Base-by-base conservation (phyloP, 2,888 invertebrate genomes). In the Noctua fimbriata region DNA sequence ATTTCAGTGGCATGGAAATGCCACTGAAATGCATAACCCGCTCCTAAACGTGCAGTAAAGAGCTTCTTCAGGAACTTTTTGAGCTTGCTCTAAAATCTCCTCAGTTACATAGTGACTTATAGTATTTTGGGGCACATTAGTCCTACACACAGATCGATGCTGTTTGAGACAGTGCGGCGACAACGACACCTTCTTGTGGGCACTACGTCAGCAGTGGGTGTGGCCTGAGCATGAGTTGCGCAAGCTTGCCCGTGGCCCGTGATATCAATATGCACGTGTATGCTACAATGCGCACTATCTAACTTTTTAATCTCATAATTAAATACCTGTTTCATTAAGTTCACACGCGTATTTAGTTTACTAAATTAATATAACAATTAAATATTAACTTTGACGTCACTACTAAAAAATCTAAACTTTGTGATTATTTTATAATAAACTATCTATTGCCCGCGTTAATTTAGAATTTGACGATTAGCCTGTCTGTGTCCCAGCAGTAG, bases 171-270 rank as follows among this genome's bases (percentile, higher is more conserved):
- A 66, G 76, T 77, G 69, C 60, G 84, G 79, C 81, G 86, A 81
- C 82, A 71, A 70, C 41, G 58, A 82, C 66, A 66, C 71, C 67
- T 73, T 73, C 67, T 75, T 73, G 55, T 73, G 16, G 18, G 28
- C 18, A 83, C 88, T 79, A 82, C 89, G 89, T 90, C 90, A 90
- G 89, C 82, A 88, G 90, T 89, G 89, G 92, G 93, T 86, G 87
- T 79, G 82, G 82, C 82, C 76, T 88, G 88, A 88, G 90, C 87
- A 84, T 83, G 90, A 87, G 89, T 92, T 92, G 90, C 89, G 89
- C 91, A 93, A 92, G 75, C 73, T 72, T 44, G 44, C 60, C 75
- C 49, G 73, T 58, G 70, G 28, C 55, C 73, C 49, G 75, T 47
- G 70, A 75, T 82, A 58, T 81, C 32, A 44, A 67, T 67, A 79